Evolutionary conservation across 2,113 vertebrate genomes (phyloP).

Genomic region (Pavo muticus): DNA sequence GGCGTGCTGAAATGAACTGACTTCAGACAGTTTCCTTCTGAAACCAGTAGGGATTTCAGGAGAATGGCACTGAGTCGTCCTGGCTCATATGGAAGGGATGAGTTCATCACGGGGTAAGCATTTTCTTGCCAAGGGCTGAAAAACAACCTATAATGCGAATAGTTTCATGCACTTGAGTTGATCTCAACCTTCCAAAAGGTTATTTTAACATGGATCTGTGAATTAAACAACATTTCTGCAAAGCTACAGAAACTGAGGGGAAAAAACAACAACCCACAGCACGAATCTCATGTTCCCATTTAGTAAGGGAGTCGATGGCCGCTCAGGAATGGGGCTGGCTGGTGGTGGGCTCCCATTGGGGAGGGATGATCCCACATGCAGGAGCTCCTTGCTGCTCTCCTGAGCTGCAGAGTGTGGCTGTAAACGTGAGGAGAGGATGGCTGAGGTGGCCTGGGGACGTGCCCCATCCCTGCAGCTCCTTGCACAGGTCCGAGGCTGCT

Average conservation of each 20-base stretch:
- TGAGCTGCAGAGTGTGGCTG: fast-evolving
- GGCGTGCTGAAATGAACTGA: not conserved
- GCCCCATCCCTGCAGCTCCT: fast-evolving
- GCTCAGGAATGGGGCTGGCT: not conserved
- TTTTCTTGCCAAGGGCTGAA: not conserved
- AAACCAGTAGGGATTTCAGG: not conserved
- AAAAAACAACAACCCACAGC: not conserved
- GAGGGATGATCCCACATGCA: fast-evolving
- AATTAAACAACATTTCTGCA: not conserved
- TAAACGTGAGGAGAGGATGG: not conserved
- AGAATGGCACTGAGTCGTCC: not conserved
- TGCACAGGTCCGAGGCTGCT: fast-evolving
- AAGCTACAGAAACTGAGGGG: not conserved
- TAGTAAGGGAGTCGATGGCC: not conserved
- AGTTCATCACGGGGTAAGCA: not conserved
- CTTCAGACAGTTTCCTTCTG: not conserved
- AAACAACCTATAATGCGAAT: not conserved
- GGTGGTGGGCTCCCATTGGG: not conserved
- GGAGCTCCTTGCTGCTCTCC: not conserved
- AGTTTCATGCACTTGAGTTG: not conserved
- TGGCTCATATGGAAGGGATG: not conserved
- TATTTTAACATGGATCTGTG: not conserved
- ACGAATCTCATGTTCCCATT: fast-evolving
- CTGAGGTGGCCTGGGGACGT: not conserved
- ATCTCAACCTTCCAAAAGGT: not conserved